Evolutionary conservation across 1,140 invertebrate species (phyloP), one percentile per base, ranked within the genome.

Genomic region (Drosophila willistoni): DNA sequence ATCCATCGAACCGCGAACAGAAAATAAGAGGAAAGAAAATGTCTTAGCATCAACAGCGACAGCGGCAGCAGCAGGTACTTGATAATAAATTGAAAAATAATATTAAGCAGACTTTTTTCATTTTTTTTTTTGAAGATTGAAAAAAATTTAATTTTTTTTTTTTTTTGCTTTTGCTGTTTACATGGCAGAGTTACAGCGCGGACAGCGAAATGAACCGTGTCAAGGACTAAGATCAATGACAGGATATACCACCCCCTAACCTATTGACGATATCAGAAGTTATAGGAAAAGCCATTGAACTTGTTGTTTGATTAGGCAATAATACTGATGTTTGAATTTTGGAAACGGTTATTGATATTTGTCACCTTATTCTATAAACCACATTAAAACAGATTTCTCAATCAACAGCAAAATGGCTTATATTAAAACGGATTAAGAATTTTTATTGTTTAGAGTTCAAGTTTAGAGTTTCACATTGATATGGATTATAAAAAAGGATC

Each of bases 51-150:
- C 25, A 17, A 34, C 39, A 54, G 33, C n/a, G 25, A 7, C 9
- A 57, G 44, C 54, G 44, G 62, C 29, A 56, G 57, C 64, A 75
- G 73, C 76, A 86, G 83, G 79, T 83, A 87, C 76, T 76, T 64
- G 69, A 79, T 87, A 86, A 86, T 87, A 86, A 86, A 86, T 87
- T 82, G 68, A 77, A 87, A 86, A 86, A 83, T 86, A 87, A 86
- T 86, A 83, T 86, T 72, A 73, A 87, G 83, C 68, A 68, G 77
- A 85, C 70, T 87, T 79, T 59, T 71, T 29, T 7, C 29, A 7
- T 29, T 7, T 71, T 51, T 29, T 36, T 34, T 34, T 19, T 42
- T 70, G 36, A 36, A 13, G 33, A 61, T 29, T 64, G 63, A 54
- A 33, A 36, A 29, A 29, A 29, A 25, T 22, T 22, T 22, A 4